A percentile compares a stretch with the other conserved stretches of the same genome.
Conservation (phyloP, 1,140 invertebrate species). For the Sitophilus oryzae region DNA sequence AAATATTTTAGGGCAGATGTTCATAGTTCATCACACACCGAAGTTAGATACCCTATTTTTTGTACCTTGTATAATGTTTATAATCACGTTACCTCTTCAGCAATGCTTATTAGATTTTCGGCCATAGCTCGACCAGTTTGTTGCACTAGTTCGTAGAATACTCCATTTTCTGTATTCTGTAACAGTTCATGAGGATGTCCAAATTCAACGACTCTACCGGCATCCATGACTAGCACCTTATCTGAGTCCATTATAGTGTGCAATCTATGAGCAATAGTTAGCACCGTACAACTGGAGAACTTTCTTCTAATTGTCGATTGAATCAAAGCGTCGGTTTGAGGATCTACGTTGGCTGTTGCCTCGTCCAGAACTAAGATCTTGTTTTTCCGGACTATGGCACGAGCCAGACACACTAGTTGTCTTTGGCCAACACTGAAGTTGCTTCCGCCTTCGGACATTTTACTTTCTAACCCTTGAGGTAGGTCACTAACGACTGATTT, state of each 20-base stretch:
- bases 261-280: constrained; percentile 66
- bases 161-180: constrained; percentile 39
- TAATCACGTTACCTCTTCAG: constrained; percentile 46
- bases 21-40: no score
- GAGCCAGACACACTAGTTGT: constrained; percentile 52
- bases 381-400: constrained; percentile 57
- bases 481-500: constrained; percentile 49
- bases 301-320: constrained; percentile 55
- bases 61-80: no score
- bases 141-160: constrained; percentile 59
- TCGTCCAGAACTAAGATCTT: constrained; percentile 64
- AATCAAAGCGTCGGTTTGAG: constrained; percentile 56
- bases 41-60: no score
- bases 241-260: constrained; percentile 66
- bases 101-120: constrained; percentile 53
- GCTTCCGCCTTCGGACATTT: constrained; percentile 56
- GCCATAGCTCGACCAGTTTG: constrained; percentile 59
- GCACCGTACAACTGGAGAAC: constrained; percentile 59
- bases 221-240: constrained; percentile 52
- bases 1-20: no score
- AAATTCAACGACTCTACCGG: constrained; percentile 51
- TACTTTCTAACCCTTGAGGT: constrained; percentile 41
- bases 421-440: constrained; percentile 53
- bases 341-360: constrained; percentile 58
- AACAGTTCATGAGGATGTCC: constrained; percentile 56